Evolutionary conservation across 2,888 invertebrate species (phyloP), one percentile per base, ranked within the genome.

Genomic region (Zeuzera pyrina): DNA sequence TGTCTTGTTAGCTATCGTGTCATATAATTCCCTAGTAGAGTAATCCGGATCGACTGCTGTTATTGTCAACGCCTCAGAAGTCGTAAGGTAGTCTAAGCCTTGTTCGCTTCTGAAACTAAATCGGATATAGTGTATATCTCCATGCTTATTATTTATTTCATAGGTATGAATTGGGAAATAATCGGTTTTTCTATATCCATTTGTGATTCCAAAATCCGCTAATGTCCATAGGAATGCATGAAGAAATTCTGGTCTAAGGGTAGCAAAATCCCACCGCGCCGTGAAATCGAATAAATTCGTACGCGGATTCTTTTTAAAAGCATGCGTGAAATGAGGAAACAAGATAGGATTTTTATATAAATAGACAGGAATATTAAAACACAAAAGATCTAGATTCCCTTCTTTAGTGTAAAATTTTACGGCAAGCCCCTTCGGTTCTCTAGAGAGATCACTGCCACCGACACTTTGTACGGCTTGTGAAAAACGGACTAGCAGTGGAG

Each of bases 91-190:
- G 59, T 89, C 89, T 42, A 96, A 89, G 4, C 93, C 93, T 72
- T 95, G 94, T 62, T 95, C 88, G 1, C 94, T 92, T 87, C 93
- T 94, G 56, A 89, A 91, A 64, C 95, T 95, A 76, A 96, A 97
- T 84, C 93, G 95, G 41, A 91, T 93, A 59, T 90, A 97, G 43
- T 89, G 84, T 12, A 85, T 70, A 31, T 91, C 87, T 0, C 90
- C 88, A 2, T 88, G 67, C 29, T 78, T 85, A 65, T 96, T 97
- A 13, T 94, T 87, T 36, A 96, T 63, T 65, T 95, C 95, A 65
- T 93, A 97, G 0, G 95, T 92, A 61, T 97, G 96, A 0, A 92
- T 91, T 1, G 95, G 93, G 52, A 94, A 97, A 22, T 91, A 92
- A 52, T 97, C 91, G 94, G 97, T 95, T 66, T 90, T 90, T 34